These are phyloP conservation scores for Uloborus diversus DNA, from an alignment of 1,140 invertebrate genomes.

Conservation along the genomic window DNA sequence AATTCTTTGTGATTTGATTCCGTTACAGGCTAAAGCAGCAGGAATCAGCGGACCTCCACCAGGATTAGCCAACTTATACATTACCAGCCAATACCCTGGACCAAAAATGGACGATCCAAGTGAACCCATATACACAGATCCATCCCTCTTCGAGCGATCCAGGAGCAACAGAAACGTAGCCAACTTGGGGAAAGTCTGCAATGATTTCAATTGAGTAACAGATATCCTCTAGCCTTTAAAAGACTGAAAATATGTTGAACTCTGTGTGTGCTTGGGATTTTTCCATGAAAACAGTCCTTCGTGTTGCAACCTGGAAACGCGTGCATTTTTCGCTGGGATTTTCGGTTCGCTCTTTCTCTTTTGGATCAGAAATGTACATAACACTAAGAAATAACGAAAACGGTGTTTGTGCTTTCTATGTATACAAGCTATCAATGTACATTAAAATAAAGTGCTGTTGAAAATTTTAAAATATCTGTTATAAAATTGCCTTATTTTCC, in stretches of 20 bases:
- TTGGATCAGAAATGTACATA: too few species aligned
- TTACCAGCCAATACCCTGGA: conserved; percentile 24
- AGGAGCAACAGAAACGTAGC: conserved; percentile 38
- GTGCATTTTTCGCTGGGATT: too few species aligned
- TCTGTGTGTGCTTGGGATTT: neutral
- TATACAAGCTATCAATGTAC: too few species aligned
- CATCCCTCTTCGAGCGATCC: conserved; percentile 81
- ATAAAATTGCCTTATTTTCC: too few species aligned
- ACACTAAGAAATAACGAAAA: too few species aligned
- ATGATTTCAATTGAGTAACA: conserved; percentile 19
- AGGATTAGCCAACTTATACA: conserved; percentile 49
- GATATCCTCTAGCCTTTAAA: neutral
- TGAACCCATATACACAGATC: conserved; percentile 92
- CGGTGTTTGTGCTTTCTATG: too few species aligned
- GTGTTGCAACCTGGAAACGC: too few species aligned
- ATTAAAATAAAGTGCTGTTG: too few species aligned
- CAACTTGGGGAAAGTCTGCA: conserved; percentile 18
- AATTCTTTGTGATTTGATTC: neutral
- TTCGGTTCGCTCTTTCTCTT: too few species aligned
- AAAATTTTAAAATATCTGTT: too few species aligned
- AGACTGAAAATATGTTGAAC: neutral
- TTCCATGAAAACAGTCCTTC: too few species aligned
- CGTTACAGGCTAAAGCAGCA: conserved; percentile 29
- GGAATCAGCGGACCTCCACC: conserved; percentile 37
- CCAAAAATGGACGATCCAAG: conserved; percentile 77